A percentile compares a stretch with the other conserved stretches of the same genome.
phyloP scores from a whole-genome alignment of 2,888 invertebrate species.

The Pteria penguin region DNA sequence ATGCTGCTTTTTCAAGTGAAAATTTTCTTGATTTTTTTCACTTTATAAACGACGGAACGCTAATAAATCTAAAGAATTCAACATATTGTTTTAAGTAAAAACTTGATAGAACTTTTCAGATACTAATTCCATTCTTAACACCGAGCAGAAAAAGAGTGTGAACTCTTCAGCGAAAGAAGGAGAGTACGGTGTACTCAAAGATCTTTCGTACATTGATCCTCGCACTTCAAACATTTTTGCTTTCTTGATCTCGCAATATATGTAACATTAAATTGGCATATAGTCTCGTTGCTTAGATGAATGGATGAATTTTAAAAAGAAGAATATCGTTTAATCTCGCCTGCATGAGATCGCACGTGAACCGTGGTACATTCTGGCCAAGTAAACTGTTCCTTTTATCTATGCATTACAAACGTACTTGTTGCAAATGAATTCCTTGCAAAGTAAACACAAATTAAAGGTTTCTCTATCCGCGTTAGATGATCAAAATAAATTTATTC shows the following conservation, averaged over 20 bases:
- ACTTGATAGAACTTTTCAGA: too few species aligned
- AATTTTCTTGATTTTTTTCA: too few species aligned
- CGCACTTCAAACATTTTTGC: background rate
- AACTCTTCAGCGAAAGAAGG: too few species aligned
- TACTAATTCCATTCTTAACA: too few species aligned
- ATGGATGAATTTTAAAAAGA: slow-evolving; percentile 13
- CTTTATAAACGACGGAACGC: too few species aligned
- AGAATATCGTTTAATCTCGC: slow-evolving; percentile 3
- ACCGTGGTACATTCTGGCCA: background rate
- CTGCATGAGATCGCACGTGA: background rate
- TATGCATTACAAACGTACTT: background rate
- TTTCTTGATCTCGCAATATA: background rate
- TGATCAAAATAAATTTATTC: background rate
- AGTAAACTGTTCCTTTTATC: background rate
- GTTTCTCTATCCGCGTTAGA: background rate
- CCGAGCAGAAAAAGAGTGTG: too few species aligned
- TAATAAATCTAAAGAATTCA: too few species aligned
- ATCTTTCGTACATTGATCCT: too few species aligned
- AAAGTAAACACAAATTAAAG: background rate
- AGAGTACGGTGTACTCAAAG: too few species aligned
- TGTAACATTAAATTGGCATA: background rate
- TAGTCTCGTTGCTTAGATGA: background rate
- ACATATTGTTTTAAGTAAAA: too few species aligned
- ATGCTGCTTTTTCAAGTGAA: too few species aligned
- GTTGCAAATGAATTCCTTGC: background rate